Conservation (phyloP, 2,113 vertebrate species). For the Oplegnathus fasciatus region DNA sequence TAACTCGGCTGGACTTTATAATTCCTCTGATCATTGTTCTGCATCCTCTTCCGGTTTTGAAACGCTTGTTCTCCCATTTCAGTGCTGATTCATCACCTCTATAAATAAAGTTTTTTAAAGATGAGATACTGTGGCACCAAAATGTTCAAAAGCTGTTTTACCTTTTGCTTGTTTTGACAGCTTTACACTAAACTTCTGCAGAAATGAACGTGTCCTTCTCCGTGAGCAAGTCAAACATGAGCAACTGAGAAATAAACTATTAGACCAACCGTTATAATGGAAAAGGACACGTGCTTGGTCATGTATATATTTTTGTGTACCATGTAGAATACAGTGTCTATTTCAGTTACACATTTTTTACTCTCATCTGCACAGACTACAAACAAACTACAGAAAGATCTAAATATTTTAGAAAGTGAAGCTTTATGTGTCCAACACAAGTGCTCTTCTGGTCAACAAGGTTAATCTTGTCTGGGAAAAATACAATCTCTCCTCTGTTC, state of each 20-base stretch:
- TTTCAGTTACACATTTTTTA: not conserved
- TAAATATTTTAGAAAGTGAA: not conserved
- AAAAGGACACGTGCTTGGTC: not conserved
- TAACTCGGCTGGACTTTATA: not conserved
- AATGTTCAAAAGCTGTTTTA: not conserved
- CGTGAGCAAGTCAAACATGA: not conserved
- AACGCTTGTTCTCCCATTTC: not conserved
- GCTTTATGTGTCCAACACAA: not conserved
- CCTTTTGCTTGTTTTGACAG: not conserved
- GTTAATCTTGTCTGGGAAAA: constrained; percentile 40
- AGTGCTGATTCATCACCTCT: not conserved
- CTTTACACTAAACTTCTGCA: not conserved
- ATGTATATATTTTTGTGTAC: not conserved
- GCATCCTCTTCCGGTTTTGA: not conserved
- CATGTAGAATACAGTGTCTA: not conserved
- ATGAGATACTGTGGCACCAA: not conserved
- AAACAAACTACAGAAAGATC: not conserved
- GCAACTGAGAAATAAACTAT: not conserved
- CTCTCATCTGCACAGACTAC: not conserved
- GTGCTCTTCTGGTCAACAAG: constrained; percentile 9
- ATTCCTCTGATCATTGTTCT: not conserved
- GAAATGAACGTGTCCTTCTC: not conserved
- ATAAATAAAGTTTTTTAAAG: not conserved
- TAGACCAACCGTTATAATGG: not conserved
- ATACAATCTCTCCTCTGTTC: constrained; percentile 64